Conservation (phyloP, 2,797 vertebrate genomes). For the Acrocephalus scirpaceus region DNA sequence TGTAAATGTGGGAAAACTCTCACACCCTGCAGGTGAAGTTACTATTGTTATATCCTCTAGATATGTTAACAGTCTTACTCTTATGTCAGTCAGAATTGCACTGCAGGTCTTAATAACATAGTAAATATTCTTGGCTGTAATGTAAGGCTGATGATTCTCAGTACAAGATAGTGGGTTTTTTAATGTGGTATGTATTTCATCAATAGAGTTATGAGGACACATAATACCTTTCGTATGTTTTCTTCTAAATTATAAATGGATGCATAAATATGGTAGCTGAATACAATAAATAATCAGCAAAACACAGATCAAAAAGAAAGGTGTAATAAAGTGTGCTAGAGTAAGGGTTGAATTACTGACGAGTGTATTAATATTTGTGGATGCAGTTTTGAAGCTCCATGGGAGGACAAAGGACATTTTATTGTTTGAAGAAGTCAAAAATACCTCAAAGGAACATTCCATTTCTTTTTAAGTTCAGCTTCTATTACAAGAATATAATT, state of each 20-base stretch:
- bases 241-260: background rate
- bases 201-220: background rate
- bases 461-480: background rate
- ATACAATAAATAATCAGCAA: background rate
- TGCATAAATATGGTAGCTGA: background rate
- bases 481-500: background rate
- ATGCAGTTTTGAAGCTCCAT: background rate
- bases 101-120: background rate
- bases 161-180: background rate
- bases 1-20: background rate
- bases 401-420: background rate
- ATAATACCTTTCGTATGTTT: background rate
- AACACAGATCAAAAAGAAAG: background rate
- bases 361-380: background rate
- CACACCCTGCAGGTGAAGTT: background rate
- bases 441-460: background rate
- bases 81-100: background rate
- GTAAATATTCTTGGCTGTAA: background rate
- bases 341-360: background rate
- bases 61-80: background rate
- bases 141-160: background rate
- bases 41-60: background rate
- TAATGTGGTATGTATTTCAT: background rate
- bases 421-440: background rate
- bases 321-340: background rate